Evolutionary conservation across 35 echinoderm and acorn worm species (phyloP).

Genomic region (Heliocidaris tuberculata): DNA sequence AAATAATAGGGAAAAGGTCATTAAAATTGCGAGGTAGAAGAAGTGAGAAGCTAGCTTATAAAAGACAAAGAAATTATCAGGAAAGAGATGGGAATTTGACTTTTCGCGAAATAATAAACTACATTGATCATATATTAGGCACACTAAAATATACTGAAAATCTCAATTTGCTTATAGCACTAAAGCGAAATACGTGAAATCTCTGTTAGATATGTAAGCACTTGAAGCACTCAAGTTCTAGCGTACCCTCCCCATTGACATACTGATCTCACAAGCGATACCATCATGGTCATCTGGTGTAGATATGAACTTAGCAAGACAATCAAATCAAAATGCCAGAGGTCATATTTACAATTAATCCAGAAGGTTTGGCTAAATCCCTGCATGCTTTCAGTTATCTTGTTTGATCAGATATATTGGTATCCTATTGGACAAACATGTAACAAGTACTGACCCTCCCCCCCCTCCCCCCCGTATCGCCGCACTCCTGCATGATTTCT

Average conservation of each 20-base stretch:
- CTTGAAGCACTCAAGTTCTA: background rate
- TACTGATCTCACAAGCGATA: background rate
- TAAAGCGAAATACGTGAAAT: background rate
- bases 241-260: background rate
- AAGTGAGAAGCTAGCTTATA: too few species aligned
- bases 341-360: background rate
- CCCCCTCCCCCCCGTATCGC: background rate
- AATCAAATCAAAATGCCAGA: background rate
- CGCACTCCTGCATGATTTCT: background rate
- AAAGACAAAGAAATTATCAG: too few species aligned
- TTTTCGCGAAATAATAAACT: too few species aligned
- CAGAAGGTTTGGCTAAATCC: background rate
- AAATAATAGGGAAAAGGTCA: too few species aligned
- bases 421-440: background rate
- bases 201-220: background rate
- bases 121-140: too few species aligned
- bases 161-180: too few species aligned
- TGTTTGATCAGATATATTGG: background rate
- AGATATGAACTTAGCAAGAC: background rate
- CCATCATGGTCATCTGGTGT: background rate
- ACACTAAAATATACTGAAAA: too few species aligned
- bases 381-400: background rate
- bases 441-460: background rate
- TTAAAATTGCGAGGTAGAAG: too few species aligned
- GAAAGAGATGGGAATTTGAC: too few species aligned